A percentile compares a stretch with the other conserved stretches of the same genome.
phyloP scores from a whole-genome alignment of 2,113 vertebrate species.

The Chauna torquata region DNA sequence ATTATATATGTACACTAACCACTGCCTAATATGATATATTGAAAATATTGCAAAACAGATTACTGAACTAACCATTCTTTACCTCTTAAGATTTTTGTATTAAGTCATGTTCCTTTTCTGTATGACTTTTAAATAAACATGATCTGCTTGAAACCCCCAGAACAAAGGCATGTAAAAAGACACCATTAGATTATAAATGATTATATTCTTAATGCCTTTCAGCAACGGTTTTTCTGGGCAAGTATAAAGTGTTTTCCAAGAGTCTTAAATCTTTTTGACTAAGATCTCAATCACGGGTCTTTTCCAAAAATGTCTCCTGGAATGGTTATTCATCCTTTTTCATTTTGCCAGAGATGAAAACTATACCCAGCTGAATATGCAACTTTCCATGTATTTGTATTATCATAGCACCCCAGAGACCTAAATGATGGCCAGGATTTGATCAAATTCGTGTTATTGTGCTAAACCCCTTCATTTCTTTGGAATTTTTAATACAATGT shows the following conservation, averaged over 20 bases:
- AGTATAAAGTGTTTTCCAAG: not conserved
- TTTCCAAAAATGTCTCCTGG: not conserved
- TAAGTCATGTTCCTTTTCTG: not conserved
- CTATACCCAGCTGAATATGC: not conserved
- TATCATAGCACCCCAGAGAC: not conserved
- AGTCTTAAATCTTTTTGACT: not conserved
- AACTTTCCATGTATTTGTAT: not conserved
- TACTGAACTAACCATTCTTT: not conserved
- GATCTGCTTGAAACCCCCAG: not conserved
- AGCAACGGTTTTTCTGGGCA: not conserved
- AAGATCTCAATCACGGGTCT: not conserved
- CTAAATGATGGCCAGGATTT: not conserved
- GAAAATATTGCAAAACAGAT: not conserved
- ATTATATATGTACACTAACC: not conserved
- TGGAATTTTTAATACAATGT: not conserved
- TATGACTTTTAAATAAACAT: not conserved
- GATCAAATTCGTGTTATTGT: not conserved
- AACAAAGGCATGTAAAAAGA: not conserved
- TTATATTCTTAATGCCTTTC: not conserved
- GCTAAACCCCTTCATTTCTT: not conserved
- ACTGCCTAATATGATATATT: not conserved
- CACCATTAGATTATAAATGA: not conserved
- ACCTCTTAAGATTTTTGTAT: not conserved
- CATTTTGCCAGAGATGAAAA: not conserved
- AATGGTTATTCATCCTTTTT: not conserved